These are phyloP conservation scores for Tineola bisselliella DNA, from an alignment of 2,888 invertebrate species.

Conservation along the genomic window DNA sequence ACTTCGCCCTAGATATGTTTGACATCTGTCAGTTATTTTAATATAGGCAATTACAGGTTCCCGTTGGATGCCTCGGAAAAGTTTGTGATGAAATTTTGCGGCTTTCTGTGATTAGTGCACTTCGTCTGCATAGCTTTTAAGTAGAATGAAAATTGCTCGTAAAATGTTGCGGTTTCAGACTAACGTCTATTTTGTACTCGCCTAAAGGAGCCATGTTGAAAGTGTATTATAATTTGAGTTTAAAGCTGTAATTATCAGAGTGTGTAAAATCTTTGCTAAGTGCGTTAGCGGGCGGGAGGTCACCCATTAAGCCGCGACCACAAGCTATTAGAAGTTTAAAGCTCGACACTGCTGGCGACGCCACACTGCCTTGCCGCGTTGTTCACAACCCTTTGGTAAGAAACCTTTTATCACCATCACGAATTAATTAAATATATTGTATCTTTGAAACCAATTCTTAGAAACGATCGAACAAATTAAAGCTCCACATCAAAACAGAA, in stretches of 20 bases:
- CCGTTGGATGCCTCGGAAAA: constrained; percentile 42
- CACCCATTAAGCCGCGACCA: constrained; percentile 22
- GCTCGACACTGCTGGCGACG: background rate
- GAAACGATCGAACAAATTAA: no score
- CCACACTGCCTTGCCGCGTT: background rate
- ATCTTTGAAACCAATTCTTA: no score
- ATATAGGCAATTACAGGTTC: constrained; percentile 63
- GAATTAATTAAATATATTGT: background rate
- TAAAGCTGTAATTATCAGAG: constrained; percentile 18
- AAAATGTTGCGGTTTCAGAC: constrained; percentile 29
- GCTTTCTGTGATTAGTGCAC: constrained; percentile 19
- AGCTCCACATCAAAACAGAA: no score
- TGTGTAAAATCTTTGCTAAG: constrained; percentile 20
- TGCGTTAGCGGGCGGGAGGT: constrained; percentile 19
- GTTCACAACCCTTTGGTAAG: background rate
- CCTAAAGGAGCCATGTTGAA: constrained; percentile 5
- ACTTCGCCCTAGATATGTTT: constrained; percentile 61
- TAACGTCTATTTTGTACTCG: constrained; percentile 6
- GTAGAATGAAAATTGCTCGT: constrained; percentile 61
- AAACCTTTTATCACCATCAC: background rate
- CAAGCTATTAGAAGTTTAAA: constrained; percentile 22
- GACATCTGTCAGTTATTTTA: constrained; percentile 67
- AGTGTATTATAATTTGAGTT: constrained; percentile 12
- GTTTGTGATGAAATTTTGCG: constrained; percentile 61
- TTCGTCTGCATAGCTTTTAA: constrained; percentile 40